Base-by-base conservation (phyloP, 2,888 invertebrate species). In the Drosophila paramelanica region DNA sequence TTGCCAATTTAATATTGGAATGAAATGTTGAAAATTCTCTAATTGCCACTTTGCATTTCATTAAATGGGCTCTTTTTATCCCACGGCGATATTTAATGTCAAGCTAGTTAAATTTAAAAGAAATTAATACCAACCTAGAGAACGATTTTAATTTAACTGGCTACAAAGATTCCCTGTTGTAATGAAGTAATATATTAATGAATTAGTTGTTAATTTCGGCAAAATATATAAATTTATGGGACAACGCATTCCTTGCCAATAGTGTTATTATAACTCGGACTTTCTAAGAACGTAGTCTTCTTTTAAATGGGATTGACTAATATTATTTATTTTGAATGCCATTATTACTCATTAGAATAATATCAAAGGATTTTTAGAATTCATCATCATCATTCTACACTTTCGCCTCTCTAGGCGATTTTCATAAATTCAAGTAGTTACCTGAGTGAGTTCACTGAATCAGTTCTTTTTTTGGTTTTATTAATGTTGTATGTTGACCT, bases 11-110 rank as follows among this genome's bases (percentile, higher is more conserved):
- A 42, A 45, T 46, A 47, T 46, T 42, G 33, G 20, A 38, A 31
- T 46, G 17, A 46, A 60, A 46, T 67, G 10, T 11, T 14, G 36
- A 25, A 31, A 33, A 14, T 50, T n/a, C 49, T 49, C 31, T 31
- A 67, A 59, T 68, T 59, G 57, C 38, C 11, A 20, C n/a, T 65
- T 56, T 20, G n/a, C 36, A 38, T 46, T 57, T 42, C 14, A 55
- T 36, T 51, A 39, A 56, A 39, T 46, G 27, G 20, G 11, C 8
- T 4, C 5, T 10, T 0, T 39, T 39, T 17, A 14, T 11, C 33
- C 33, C n/a, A 39, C 13, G 8, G 36, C 38, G 27, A 36, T 14
- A 58, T 31, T 43, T 27, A 58, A 31, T 25, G n/a, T 31, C 14
- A 41, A 50, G n/a, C 17, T 17, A 25, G 17, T 38, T 38, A 53